These are phyloP conservation scores for Pagrus major DNA, from an alignment of 2,113 vertebrate genomes.

Conservation along the genomic window DNA sequence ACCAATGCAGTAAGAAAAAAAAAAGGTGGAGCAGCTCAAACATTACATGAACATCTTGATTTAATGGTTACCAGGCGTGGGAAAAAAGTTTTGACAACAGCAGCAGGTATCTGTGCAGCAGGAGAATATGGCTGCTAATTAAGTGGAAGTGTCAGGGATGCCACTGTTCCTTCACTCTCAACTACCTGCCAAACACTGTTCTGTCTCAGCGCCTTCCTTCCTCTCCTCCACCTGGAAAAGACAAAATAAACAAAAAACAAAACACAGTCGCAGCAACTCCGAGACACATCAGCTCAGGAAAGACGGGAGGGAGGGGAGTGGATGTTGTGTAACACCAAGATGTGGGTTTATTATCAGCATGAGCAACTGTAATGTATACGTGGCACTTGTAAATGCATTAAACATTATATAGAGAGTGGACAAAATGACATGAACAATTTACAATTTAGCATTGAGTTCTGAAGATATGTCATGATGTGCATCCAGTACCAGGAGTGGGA, in stretches of 20 bases:
- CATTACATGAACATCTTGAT: not conserved
- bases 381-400: not conserved
- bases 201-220: constrained; percentile 25
- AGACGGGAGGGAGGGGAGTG: constrained; percentile 7
- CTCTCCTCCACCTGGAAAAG: not conserved
- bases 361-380: not conserved
- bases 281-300: constrained; percentile 11
- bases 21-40: not conserved
- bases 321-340: constrained; percentile 12
- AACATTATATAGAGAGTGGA: not conserved
- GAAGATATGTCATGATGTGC: no score
- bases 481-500: no score
- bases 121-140: constrained; percentile 58
- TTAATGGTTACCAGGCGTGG: constrained; percentile 7
- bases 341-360: not conserved
- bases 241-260: not conserved
- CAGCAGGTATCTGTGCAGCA: constrained; percentile 32
- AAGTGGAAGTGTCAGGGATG: constrained; percentile 49
- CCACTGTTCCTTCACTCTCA: constrained; percentile 43
- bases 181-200: constrained; percentile 29
- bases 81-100: constrained; percentile 37
- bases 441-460: no score
- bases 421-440: not conserved
- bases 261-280: constrained; percentile 9
- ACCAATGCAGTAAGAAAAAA: not conserved